Conservation (phyloP, 1,140 invertebrate genomes). For the Ganaspis sp. region DNA sequence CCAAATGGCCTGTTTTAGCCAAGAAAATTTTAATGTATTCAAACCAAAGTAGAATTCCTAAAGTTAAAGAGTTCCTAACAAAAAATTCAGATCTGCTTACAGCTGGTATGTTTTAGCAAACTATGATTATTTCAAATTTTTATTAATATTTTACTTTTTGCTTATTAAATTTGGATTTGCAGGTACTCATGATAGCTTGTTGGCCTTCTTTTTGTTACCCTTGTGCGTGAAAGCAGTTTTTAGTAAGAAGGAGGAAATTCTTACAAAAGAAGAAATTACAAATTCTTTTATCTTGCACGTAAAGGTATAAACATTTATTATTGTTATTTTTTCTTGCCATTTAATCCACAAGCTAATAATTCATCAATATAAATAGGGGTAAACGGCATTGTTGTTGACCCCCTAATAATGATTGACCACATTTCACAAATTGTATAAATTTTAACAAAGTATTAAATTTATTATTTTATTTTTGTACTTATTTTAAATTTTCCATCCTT, state of each 20-base stretch:
- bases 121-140: too few species aligned
- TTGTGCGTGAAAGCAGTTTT: background rate
- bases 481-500: too few species aligned
- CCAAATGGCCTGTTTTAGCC: background rate
- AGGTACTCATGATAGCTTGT: background rate
- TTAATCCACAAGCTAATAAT: too few species aligned
- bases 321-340: too few species aligned
- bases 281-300: slow-evolving; percentile 2
- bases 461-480: too few species aligned
- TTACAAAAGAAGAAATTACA: background rate
- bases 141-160: too few species aligned
- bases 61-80: background rate
- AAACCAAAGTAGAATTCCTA: background rate
- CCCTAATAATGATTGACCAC: too few species aligned
- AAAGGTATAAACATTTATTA: background rate
- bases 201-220: background rate
- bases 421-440: too few species aligned
- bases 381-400: too few species aligned
- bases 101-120: background rate
- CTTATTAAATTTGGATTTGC: background rate
- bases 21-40: background rate
- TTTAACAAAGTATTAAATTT: too few species aligned
- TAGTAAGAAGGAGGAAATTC: background rate
- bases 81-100: background rate
- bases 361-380: too few species aligned